Base-by-base conservation (phyloP, 2,797 vertebrate genomes). In the Alca torda region DNA sequence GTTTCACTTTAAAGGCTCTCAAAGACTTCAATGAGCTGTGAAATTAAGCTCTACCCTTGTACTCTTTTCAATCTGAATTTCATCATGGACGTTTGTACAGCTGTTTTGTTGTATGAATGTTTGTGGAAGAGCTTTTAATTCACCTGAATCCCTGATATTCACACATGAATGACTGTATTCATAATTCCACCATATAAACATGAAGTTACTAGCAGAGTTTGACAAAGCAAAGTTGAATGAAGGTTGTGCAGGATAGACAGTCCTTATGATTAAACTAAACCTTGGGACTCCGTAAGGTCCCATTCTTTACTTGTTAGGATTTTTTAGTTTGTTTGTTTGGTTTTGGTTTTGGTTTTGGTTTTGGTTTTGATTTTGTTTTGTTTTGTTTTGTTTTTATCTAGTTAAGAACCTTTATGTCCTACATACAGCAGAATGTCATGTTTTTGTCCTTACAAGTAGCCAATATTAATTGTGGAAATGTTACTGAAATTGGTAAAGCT, bases 21-120 rank as follows among this genome's bases (percentile, higher is more conserved):
- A 95, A 93, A 94, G 84, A 87, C 82, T 95, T 96, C 95, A 96
- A 96, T 96, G 95, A 93, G 89, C 90, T 97, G 95, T 95, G 95
- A 97, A 97, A 96, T 96, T 96, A 94, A 97, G 90, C 88, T 89
- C 86, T 97, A 96, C 81, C 90, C 83, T 92, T 95, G 90, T 92
- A 87, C 67, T 79, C 86, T 90, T 94, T 90, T 94, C 95, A 92
- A 69, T 92, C 59, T 79, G 84, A 87, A 90, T 97, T 96, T 90
- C 90, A 94, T 95, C 90, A 95, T 37, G 31, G 90, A 94, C 90
- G 69, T 96, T 95, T 92, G 88, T 96, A 95, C 92, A 87, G 92
- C 74, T 94, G 92, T 96, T 96, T 87, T 94, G 80, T 84, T 92
- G 77, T 79, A 84, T 76, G 86, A 94, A 93, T 97, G 67, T 96